Base-by-base conservation (phyloP, 2,797 vertebrate species). In the Ctenochaetus hawaiiensis region DNA sequence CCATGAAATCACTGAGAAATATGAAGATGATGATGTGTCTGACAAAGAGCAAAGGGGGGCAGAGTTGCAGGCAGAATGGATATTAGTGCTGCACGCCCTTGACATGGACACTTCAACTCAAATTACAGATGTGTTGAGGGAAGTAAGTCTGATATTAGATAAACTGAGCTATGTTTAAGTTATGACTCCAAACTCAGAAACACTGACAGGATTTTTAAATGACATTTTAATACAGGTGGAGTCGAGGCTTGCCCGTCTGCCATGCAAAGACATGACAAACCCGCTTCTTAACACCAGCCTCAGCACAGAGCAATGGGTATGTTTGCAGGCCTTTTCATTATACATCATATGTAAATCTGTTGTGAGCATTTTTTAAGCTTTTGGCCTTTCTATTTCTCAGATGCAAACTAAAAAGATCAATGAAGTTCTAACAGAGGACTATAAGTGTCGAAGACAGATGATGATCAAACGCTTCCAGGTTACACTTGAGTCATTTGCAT, bases 391-490 rank as follows among this genome's bases (percentile, higher is more conserved):
- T 66, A 8, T 74, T 62, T 53, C 41, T 72, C 53, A 94, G 93
- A 59, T 18, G 17, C 63, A 77, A 51, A 26, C 90, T 34, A 54
- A 95, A 92, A 89, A 94, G 58, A 87, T 93, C 20, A 88, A 90
- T 62, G 59, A 78, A 26, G 80, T 89, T 57, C 89, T 98, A 22
- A 52, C 78, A 20, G 65, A 79, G 10, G 96, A 98, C 81, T 97
- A 98, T 57, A 63, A 72, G 23, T 94, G 94, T 79, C 95, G 97
- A 16, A 92, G 87, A 16, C 90, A 93, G 77, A 97, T 98, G 94
- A 96, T 97, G 88, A 84, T 96, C 45, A 97, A 94, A 51, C 96
- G 97, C 23, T 95, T 97, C 34, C 93, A 96, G 57, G 95, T 98
- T 67, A 97, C 96, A 0, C 88, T 95, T 0, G 92, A 96, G 41